phyloP scores from a whole-genome alignment of 2,888 invertebrate genomes.

The Nesidiocoris tenuis region DNA sequence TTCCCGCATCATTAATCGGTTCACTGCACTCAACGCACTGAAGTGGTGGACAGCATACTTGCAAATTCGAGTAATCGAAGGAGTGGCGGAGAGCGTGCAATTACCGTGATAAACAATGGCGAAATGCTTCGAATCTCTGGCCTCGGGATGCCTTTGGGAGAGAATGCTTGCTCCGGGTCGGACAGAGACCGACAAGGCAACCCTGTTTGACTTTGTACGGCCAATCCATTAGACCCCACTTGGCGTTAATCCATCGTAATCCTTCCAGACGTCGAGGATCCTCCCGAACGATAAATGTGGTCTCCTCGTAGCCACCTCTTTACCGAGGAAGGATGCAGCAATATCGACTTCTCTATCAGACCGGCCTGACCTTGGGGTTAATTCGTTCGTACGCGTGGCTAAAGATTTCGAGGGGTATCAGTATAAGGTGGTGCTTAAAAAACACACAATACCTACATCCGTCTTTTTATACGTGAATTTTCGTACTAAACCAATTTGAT shows the following conservation, averaged over 20 bases:
- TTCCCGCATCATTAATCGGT: too few relatives aligned
- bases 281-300: not conserved
- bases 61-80: not conserved
- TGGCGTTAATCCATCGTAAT: slow-evolving; percentile 16
- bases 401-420: too few relatives aligned
- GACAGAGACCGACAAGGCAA: not conserved
- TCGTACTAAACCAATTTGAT: too few relatives aligned
- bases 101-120: not conserved
- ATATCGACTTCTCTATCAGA: not conserved
- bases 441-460: too few relatives aligned
- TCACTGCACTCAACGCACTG: too few relatives aligned
- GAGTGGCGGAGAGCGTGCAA: not conserved
- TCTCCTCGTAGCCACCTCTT: not conserved
- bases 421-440: too few relatives aligned
- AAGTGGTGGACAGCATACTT: not conserved
- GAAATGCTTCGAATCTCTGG: not conserved
- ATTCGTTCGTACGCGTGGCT: too few relatives aligned
- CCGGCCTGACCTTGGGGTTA: too few relatives aligned
- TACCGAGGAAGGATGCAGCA: not conserved
- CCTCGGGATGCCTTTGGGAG: not conserved
- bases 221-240: slow-evolving; percentile 1
- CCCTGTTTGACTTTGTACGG: slow-evolving; percentile 3
- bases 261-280: not conserved
- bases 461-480: too few relatives aligned
- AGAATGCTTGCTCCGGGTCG: not conserved